These are phyloP conservation scores for Camponotus floridanus DNA, from an alignment of 1,140 invertebrate species.

Conservation along the genomic window DNA sequence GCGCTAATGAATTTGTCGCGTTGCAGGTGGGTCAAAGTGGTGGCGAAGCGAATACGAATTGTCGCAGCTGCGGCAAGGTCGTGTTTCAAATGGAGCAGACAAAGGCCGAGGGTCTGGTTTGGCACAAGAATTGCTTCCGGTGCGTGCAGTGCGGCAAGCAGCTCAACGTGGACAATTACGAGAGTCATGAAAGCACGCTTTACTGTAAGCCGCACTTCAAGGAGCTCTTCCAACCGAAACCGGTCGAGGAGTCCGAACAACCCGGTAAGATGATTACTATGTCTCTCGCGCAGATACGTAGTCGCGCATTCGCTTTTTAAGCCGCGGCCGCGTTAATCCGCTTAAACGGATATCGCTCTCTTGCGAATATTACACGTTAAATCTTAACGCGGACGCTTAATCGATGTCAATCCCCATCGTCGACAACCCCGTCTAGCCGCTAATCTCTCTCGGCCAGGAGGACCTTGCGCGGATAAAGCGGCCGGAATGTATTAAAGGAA, in stretches of 20 bases:
- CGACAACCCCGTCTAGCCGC: not conserved
- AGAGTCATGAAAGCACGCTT: slow-evolving; percentile 94
- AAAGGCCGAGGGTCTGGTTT: slow-evolving; percentile 94
- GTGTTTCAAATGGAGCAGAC: slow-evolving; percentile 98
- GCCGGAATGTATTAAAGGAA: not conserved
- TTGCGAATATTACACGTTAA: slow-evolving; percentile 36
- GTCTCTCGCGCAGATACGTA: slow-evolving; percentile 21
- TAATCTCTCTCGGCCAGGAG: slow-evolving; percentile 27
- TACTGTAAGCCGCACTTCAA: slow-evolving; percentile 98
- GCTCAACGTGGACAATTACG: slow-evolving; percentile 95
- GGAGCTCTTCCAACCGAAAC: slow-evolving; percentile 96
- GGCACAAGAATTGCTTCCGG: slow-evolving; percentile 97
- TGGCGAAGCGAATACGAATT: slow-evolving; percentile 87
- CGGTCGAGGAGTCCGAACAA: slow-evolving; percentile 91
- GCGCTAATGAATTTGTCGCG: slow-evolving; percentile 35
- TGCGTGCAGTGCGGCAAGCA: slow-evolving; percentile 96
- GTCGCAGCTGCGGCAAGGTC: slow-evolving; percentile 93
- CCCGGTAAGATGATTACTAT: slow-evolving; percentile 87
- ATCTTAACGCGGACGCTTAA: slow-evolving; percentile 27
- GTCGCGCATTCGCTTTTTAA: not conserved
- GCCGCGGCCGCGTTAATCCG: slow-evolving; percentile 27
- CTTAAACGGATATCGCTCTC: slow-evolving; percentile 51
- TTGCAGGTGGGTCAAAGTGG: slow-evolving; percentile 82
- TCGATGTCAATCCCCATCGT: slow-evolving; percentile 15
- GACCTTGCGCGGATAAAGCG: slow-evolving; percentile 20